phyloP scores from a whole-genome alignment of 2,797 vertebrate genomes.

The Coreius guichenoti region DNA sequence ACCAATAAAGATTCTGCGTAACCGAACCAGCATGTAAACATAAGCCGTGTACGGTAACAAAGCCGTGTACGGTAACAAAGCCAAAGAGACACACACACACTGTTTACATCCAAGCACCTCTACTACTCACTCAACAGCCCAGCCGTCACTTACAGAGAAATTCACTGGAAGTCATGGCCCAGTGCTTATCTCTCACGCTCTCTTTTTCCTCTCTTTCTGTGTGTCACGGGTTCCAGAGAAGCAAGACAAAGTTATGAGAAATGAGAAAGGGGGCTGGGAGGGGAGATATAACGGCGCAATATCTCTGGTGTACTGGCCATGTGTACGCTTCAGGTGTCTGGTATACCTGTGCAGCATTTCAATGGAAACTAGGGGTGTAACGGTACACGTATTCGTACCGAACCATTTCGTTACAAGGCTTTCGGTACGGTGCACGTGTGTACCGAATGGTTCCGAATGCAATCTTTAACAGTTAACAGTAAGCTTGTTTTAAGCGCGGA shows the following conservation, averaged over 20 bases:
- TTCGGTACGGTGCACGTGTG: no score
- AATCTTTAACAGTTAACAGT: no score
- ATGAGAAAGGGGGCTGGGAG: conserved; percentile 34
- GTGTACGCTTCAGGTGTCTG: conserved; percentile 5
- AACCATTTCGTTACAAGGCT: no score
- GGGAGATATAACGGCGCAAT: conserved; percentile 23
- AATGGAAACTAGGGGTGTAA: no score
- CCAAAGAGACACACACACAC: conserved; percentile 21
- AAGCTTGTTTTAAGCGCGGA: no score
- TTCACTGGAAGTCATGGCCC: conserved; percentile 58
- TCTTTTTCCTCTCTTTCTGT: background rate
- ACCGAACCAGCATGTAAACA: conserved; percentile 30
- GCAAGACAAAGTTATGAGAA: conserved; percentile 33
- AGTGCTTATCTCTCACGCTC: conserved; percentile 52
- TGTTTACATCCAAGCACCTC: conserved; percentile 37
- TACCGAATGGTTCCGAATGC: no score
- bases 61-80: conserved; percentile 44
- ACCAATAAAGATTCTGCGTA: conserved; percentile 4
- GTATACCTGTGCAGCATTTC: conserved; percentile 10
- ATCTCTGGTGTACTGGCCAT: conserved; percentile 3
- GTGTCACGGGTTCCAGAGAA: conserved; percentile 37
- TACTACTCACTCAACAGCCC: conserved; percentile 13
- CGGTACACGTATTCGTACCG: no score
- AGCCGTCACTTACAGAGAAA: conserved; percentile 41
- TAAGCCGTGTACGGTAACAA: conserved; percentile 46